Percentiles rank a stretch among this genome's conserved stretches.
These are phyloP conservation scores for Lateolabrax maculatus DNA, from an alignment of 2,797 vertebrate species.

Conservation along the genomic window DNA sequence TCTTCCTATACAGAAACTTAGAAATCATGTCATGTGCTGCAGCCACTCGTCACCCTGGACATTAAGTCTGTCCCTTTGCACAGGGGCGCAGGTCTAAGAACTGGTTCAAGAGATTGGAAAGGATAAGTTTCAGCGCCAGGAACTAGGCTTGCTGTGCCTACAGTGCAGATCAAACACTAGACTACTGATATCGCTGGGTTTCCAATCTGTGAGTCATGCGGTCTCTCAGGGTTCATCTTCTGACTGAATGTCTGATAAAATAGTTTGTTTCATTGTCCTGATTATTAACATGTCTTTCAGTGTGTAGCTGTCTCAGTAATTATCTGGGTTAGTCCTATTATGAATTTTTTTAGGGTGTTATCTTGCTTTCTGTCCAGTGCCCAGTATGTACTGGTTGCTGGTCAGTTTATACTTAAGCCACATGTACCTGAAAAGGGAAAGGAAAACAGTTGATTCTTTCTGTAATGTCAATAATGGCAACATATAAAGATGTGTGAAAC, in stretches of 20 bases:
- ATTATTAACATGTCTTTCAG: constrained; percentile 15
- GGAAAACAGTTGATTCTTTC: background rate
- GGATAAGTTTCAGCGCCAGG: constrained; percentile 24
- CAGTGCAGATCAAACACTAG: constrained; percentile 26
- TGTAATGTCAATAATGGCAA: background rate
- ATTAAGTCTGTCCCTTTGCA: background rate
- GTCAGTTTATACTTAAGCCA: background rate
- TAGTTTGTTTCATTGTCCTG: constrained; percentile 28
- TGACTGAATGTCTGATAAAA: constrained; percentile 48
- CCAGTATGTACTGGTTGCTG: background rate
- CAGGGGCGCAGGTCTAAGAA: constrained; percentile 14
- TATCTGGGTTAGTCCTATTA: background rate
- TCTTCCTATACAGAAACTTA: background rate
- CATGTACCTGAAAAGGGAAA: background rate
- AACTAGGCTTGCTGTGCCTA: constrained; percentile 14
- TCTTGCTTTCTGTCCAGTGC: background rate
- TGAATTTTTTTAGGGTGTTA: background rate
- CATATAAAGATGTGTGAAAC: background rate
- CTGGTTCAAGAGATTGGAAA: constrained; percentile 27
- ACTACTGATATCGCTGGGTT: constrained; percentile 35
- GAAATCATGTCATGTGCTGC: constrained; percentile 8
- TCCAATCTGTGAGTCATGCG: constrained; percentile 2
- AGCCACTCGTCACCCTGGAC: constrained; percentile 8
- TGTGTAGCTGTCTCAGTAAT: constrained; percentile 1
- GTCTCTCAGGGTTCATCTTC: constrained; percentile 20